These are phyloP conservation scores for Branchipolynoe longqiensis DNA, from an alignment of 2,888 invertebrate genomes.

Conservation along the genomic window DNA sequence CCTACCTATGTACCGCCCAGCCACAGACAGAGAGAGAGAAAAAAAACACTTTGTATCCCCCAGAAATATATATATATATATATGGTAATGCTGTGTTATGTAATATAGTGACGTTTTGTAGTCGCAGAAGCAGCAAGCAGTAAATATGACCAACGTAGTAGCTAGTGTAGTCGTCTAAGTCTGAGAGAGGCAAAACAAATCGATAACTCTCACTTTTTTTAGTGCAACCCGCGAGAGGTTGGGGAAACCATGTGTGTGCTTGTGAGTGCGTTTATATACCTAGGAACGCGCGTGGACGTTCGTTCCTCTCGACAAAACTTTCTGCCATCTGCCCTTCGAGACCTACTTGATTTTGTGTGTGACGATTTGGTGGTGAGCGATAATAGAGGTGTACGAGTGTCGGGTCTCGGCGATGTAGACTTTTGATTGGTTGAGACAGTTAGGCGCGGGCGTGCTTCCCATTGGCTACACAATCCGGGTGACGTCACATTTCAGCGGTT, in stretches of 20 bases:
- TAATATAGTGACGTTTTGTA: slow-evolving; percentile 38
- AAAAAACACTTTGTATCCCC: too few relatives aligned
- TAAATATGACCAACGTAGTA: too few relatives aligned
- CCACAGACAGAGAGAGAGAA: too few relatives aligned
- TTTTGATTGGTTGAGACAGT: slow-evolving; percentile 2
- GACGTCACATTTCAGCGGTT: slow-evolving; percentile 32
- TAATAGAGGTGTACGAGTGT: not conserved
- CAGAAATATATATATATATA: too few relatives aligned
- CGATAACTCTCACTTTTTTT: not conserved
- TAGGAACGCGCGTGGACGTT: too few relatives aligned
- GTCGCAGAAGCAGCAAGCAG: slow-evolving; percentile 17
- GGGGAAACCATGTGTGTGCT: not conserved
- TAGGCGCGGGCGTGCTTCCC: not conserved
- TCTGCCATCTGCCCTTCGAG: too few relatives aligned
- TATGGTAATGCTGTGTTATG: slow-evolving; percentile 16
- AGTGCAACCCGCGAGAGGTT: too few relatives aligned
- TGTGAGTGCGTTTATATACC: not conserved
- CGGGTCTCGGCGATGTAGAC: not conserved
- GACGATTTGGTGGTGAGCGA: too few relatives aligned
- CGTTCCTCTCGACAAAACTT: too few relatives aligned
- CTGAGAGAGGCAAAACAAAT: too few relatives aligned
- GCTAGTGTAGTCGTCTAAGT: slow-evolving; percentile 15
- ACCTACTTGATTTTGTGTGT: too few relatives aligned
- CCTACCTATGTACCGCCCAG: not conserved
- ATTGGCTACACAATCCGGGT: not conserved